Evolutionary conservation across 2,888 invertebrate species (phyloP), one percentile per base, ranked within the genome.

Genomic region (Lagria hirta): DNA sequence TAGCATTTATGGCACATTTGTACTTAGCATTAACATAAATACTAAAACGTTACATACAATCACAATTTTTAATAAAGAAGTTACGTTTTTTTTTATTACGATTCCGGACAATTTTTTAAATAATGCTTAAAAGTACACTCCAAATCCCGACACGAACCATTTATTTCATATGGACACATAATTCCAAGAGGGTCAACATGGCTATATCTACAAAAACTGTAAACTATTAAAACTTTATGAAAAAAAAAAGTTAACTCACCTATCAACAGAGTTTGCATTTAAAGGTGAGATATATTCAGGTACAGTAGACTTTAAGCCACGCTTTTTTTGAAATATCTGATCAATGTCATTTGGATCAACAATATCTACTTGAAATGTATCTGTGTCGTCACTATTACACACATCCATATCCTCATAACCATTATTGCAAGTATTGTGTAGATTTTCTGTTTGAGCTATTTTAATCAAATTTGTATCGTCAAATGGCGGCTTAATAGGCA

Each of bases 141-240:
- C 32, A 61, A 48, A 53, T 71, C 71, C 38, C 68, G 60, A 48
- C 71, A 71, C 14, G 58, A 64, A 34, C 71, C 71, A 47, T 66
- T 58, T 17, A 70, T 57, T 51, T 70, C 69, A 46, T 64, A 70
- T 1, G 71, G 71, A 52, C 71, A 71, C 48, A 69, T 51, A 26
- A 66, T 66, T 8, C 55, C 57, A 40, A 66, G 57, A 1, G 70
- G 70, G 52, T 71, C 65, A 10, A 57, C 56, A 24, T 49, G 44
- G 28, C 53, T 48, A 11, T 36, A 51, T 38, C 61, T 60, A 42
- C 14, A 8, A 38, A 20, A 20, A 21, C 13, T 22, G 14, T 6
- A 29, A 23, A 34, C 8, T 15, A 33, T 14, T 12, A 16, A 20
- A 41, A 43, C 6, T 24, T 14, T 14, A 11, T 20, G 7, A 20